Base-by-base conservation (phyloP, 1,140 invertebrate species). In the Tachypleus tridentatus region DNA sequence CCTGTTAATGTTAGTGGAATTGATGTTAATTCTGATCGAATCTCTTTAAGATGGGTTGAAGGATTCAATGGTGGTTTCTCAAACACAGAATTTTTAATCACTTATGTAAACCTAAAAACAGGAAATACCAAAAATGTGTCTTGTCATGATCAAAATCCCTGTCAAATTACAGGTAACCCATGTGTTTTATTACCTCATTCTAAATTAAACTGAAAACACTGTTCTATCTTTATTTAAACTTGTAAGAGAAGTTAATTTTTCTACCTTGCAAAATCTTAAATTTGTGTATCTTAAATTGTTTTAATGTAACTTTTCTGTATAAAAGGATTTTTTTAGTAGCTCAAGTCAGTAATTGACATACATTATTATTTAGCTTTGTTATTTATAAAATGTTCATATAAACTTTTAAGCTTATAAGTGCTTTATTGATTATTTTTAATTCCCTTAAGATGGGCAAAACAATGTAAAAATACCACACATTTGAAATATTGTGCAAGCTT, bases 41-140 rank as follows among this genome's bases (percentile, higher is more conserved):
- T 93, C 0, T 85, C 86, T 0, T 75, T 95, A 1, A 80, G 82
- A 51, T 95, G 90, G 90, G 85, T 88, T 69, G 83, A 88, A 2
- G 91, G 91, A 0, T 96, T 95, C 73, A 88, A 95, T 76, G 92
- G 93, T 0, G 91, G 91, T 0, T 74, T 91, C 51, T 82, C 83
- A 9, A 88, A 86, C 69, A 93, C 89, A 0, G 90, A 90, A 72
- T 93, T 89, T 75, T 88, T 88, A 70, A 87, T 93, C 4, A 68
- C 65, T 51, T 74, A 73, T 11, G 58, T 71, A 11, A 72, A 75
- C 59, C 76, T 65, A 62, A 71, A 47, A 70, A 72, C 29, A 81
- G 84, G 67, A 88, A 92, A 72, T 83, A 87, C 57, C 88, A 93
- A 68, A 62, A 73, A 73, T 58, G 72, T 73, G 62, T 72, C 72